Evolutionary conservation across 2,797 vertebrate species (phyloP).

Genomic region (Galago senegalensis): DNA sequence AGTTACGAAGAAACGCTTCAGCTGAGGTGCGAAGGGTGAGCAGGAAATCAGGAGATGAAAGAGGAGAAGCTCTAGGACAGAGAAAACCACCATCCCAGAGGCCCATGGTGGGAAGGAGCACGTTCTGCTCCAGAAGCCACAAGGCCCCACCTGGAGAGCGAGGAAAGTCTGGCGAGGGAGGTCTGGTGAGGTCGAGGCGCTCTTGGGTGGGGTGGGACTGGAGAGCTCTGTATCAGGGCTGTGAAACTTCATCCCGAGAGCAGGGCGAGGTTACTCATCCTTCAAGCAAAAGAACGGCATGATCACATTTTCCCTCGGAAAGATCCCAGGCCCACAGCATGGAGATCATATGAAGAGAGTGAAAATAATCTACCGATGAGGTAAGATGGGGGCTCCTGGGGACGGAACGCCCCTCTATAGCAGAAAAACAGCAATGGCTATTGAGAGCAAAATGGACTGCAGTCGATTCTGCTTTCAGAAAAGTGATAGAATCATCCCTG

Average conservation of each 20-base stretch:
- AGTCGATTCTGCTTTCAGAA: background rate
- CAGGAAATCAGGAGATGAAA: background rate
- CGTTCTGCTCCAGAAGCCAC: background rate
- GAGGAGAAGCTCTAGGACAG: background rate
- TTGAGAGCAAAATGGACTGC: background rate
- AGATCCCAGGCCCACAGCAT: background rate
- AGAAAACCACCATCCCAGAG: background rate
- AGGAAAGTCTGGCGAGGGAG: background rate
- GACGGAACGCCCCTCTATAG: background rate
- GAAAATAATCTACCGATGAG: background rate
- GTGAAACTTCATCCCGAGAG: background rate
- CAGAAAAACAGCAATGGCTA: background rate
- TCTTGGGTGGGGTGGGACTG: fast-evolving
- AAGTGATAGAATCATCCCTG: background rate
- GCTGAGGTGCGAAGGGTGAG: background rate
- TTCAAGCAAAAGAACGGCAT: background rate
- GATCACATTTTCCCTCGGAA: background rate
- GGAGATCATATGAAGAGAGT: background rate
- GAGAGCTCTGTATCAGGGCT: fast-evolving
- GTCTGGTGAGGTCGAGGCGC: background rate
- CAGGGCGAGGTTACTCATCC: background rate
- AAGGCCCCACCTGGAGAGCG: background rate
- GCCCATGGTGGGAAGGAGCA: background rate
- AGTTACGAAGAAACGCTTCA: background rate
- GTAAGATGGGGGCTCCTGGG: fast-evolving